Conservation (phyloP, 2,113 vertebrate species). For the Tursiops truncatus region DNA sequence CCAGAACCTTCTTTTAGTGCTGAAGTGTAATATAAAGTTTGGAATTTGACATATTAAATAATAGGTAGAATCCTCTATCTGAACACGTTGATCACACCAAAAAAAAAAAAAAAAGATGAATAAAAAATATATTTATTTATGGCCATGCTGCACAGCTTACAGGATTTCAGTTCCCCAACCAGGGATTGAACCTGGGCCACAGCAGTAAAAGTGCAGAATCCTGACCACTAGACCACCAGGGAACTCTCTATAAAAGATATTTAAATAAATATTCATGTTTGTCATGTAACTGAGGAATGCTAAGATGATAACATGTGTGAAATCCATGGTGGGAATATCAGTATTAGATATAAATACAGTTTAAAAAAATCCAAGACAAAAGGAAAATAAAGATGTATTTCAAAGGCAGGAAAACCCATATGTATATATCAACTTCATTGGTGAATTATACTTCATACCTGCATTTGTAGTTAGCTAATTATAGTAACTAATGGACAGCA, state of each 20-base stretch:
- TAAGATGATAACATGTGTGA: conserved; percentile 21
- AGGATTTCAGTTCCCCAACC: not conserved
- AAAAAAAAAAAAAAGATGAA: not conserved
- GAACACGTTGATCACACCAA: not conserved
- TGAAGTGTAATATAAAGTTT: not conserved
- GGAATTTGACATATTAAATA: conserved; percentile 6
- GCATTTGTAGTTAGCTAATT: conserved; percentile 51
- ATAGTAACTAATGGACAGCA: conserved; percentile 51
- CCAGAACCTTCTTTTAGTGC: not conserved
- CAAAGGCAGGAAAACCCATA: not conserved
- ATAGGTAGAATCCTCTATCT: not conserved
- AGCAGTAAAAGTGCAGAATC: not conserved
- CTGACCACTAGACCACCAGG: not conserved
- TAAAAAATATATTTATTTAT: not conserved
- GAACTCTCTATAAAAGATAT: not conserved
- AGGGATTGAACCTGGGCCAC: not conserved
- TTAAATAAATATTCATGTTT: conserved; percentile 41
- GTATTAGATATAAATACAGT: conserved; percentile 28
- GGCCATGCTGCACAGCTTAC: not conserved
- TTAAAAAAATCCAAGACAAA: not conserved
- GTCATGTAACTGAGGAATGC: conserved; percentile 34
- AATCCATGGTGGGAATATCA: not conserved
- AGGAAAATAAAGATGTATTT: conserved; percentile 20
- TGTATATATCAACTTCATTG: not conserved
- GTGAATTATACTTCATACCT: conserved; percentile 29